phyloP scores from a whole-genome alignment of 2,888 invertebrate species.

The Nymphalis polychloros region DNA sequence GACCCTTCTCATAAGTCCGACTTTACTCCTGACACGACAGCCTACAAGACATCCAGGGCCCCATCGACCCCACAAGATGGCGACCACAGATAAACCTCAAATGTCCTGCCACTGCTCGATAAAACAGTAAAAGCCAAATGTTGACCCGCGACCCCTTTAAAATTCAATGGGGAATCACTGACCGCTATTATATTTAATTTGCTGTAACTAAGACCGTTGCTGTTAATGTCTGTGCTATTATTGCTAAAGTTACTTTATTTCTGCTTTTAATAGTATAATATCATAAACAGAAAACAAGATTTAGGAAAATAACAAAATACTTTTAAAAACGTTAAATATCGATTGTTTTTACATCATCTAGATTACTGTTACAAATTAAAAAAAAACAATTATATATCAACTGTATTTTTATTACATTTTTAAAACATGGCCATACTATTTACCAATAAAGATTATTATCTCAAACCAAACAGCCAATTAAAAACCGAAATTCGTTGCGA shows the following conservation, averaged over 20 bases:
- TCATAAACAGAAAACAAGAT: too few relatives aligned
- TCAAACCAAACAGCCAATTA: constrained; percentile 71
- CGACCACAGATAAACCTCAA: constrained; percentile 65
- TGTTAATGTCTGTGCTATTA: constrained; percentile 13
- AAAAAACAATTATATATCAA: neutral
- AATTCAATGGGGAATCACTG: constrained; percentile 48
- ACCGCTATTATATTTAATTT: constrained; percentile 38
- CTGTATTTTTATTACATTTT: neutral
- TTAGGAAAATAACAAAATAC: too few relatives aligned
- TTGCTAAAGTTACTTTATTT: neutral
- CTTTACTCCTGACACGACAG: constrained; percentile 68
- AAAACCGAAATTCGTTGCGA: constrained; percentile 63
- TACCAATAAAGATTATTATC: constrained; percentile 65
- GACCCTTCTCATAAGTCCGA: constrained; percentile 72
- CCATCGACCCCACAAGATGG: constrained; percentile 67
- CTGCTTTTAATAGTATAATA: too few relatives aligned
- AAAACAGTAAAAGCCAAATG: constrained; percentile 69
- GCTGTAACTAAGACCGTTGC: constrained; percentile 24
- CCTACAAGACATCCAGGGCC: constrained; percentile 56
- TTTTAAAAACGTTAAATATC: too few relatives aligned
- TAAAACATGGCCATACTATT: constrained; percentile 44
- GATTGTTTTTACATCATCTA: too few relatives aligned
- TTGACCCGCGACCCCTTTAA: constrained; percentile 49
- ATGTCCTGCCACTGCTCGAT: constrained; percentile 71
- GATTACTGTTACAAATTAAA: too few relatives aligned